Evolutionary conservation across 2,113 vertebrate genomes (phyloP), one percentile per base, ranked within the genome.

Genomic region (Pholis gunnellus): DNA sequence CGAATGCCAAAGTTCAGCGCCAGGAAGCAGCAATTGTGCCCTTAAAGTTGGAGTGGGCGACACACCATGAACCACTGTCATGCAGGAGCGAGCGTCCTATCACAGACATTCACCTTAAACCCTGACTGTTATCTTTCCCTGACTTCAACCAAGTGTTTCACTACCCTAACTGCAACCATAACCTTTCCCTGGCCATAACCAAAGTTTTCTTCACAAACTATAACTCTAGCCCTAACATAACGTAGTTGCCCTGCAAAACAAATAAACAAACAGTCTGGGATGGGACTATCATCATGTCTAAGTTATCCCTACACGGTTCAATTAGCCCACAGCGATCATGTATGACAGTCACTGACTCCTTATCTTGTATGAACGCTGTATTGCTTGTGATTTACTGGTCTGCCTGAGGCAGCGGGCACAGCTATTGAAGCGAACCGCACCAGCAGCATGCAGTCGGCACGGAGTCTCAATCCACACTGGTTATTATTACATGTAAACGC

Each of bases 281-380:
- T 50, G 9, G 38, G 18, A 29, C 64, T 34, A 56, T 36, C 29
- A 48, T 52, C 18, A 31, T 29, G 56, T 61, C 17, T 42, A 29
- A 25, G 18, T 42, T 57, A 72, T 79, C 40, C 25, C 4, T 38
- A 50, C 65, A 50, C n/a, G 64, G n/a, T 50, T 52, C 48, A 34
- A 44, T 61, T 31, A 63, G 22, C 44, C 40, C 9, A 46, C 6
- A 15, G 14, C 68, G 63, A 77, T 46, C 70, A 36, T 6, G 18
- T 29, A 4, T 36, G 34, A 27, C 79, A 50, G 59, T 31, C 66
- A 34, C 9, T 29, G 59, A 38, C n/a, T 38, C 57, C 25, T 75
- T 75, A 48, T 56, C 44, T 72, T 29, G 15, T 20, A 29, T 34
- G 54, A 66, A 59, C 5, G 15, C 15, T 29, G 42, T 25, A 18